These are phyloP conservation scores for cattle (Bos taurus) DNA, from an alignment of 2,113 vertebrate species.

Conservation along the genomic window ARS-UCD2.0 NC_037352.1:16765501-16766000, in stretches of 20 bases:
- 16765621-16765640: background rate
- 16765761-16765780: background rate
- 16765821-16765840: background rate
- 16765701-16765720: background rate
- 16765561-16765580: background rate
- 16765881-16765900: too few species aligned
- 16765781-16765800: too few species aligned
- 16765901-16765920: too few species aligned
- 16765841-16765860: background rate
- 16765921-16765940: too few species aligned
- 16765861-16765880: background rate
- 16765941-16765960: too few species aligned
- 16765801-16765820: background rate
- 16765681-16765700: background rate
- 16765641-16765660: background rate
- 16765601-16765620: background rate
- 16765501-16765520: background rate
- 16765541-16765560: background rate
- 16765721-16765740: background rate
- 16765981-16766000: too few species aligned
- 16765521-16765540: background rate
- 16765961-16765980: too few species aligned
- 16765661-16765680: background rate
- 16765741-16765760: background rate
- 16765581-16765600: background rate